Base-by-base conservation (phyloP, 2,888 invertebrate genomes). In the Cryptophagus acutangulus region DNA sequence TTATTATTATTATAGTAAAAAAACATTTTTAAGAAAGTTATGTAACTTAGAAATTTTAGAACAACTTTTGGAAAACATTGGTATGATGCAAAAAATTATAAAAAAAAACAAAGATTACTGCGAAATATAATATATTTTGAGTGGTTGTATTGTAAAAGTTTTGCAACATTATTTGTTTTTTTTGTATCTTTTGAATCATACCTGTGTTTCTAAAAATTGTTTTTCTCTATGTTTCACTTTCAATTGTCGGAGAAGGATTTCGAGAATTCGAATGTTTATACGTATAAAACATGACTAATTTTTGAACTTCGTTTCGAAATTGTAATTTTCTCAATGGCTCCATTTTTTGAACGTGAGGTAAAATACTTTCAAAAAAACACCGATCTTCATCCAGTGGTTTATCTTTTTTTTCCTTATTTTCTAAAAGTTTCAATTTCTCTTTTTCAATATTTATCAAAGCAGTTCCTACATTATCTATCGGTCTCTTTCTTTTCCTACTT, bases 351-450 rank as follows among this genome's bases (percentile, higher is more conserved):
- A 36, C 36, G 15, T 40, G 40, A 12, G 40, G 40, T 10, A 40
- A 30, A n/a, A 40, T 28, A 26, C 40, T 40, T 10, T 40, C 36
- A 29, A 37, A 40, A 28, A 36, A 40, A 14, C 28, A 37, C 14
- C 24, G 18, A 10, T 40, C 36, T 40, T 40, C 40, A 30, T 40
- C 40, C 34, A 31, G 2, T 33, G 33, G 33, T 8, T 8, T 10
- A 10, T 9, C 10, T 33, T 33, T 33, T 34, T 38, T 38, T 37
- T 17, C 9, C 14, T 17, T n/a, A n/a, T n/a, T n/a, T n/a, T n/a
- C n/a, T n/a, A n/a, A n/a, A n/a, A n/a, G n/a, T n/a, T n/a, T n/a
- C 36, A 12, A 26, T 33, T 40, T 37, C 9, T 33, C 28, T 33
- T 34, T 38, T 38, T 37, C 40, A n/a, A 36, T 24, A 17, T 31